phyloP scores from a whole-genome alignment of 2,888 invertebrate species.

The Hypsopygia costalis region DNA sequence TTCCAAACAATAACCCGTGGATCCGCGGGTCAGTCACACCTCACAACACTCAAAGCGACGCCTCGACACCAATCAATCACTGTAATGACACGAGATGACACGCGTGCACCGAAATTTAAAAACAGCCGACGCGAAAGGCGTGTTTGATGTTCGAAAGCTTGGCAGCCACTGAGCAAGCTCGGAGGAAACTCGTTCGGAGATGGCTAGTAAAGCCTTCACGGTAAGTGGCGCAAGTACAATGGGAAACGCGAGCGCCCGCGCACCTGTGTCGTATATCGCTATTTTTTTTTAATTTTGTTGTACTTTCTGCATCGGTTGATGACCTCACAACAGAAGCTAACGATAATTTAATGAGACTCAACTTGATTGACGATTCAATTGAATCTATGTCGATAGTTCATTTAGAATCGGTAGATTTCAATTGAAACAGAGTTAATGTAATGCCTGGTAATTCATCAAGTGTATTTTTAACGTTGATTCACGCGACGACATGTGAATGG shows the following conservation, averaged over 20 bases:
- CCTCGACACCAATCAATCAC: conserved; percentile 43
- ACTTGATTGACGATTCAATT: conserved; percentile 19
- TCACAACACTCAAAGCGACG: conserved; percentile 31
- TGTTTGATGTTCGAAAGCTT: conserved; percentile 27
- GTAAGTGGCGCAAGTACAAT: conserved; percentile 52
- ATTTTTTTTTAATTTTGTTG: conserved; percentile 51
- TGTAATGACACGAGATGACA: conserved; percentile 30
- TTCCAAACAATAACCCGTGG: conserved; percentile 29
- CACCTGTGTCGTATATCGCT: conserved; percentile 58
- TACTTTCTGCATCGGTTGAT: conserved; percentile 59
- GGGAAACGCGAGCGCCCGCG: conserved; percentile 62
- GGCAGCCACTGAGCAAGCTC: conserved; percentile 39
- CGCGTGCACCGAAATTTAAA: conserved; percentile 27
- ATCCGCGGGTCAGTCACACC: conserved; percentile 41
- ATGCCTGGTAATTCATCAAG: conserved; percentile 38
- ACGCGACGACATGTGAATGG: conserved; percentile 46
- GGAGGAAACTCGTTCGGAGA: conserved; percentile 47
- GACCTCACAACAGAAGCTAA: conserved; percentile 43
- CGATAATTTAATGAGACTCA: conserved; percentile 32
- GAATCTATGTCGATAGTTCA: conserved; percentile 31
- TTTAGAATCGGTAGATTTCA: conserved; percentile 24
- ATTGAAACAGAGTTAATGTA: conserved; percentile 22
- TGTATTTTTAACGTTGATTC: conserved; percentile 26
- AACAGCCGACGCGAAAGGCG: conserved; percentile 20
- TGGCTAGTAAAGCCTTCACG: conserved; percentile 36